Percentiles rank a stretch among this genome's conserved stretches.
phyloP scores from a whole-genome alignment of 2,888 invertebrate species.

The Ormyrus rosae region DNA sequence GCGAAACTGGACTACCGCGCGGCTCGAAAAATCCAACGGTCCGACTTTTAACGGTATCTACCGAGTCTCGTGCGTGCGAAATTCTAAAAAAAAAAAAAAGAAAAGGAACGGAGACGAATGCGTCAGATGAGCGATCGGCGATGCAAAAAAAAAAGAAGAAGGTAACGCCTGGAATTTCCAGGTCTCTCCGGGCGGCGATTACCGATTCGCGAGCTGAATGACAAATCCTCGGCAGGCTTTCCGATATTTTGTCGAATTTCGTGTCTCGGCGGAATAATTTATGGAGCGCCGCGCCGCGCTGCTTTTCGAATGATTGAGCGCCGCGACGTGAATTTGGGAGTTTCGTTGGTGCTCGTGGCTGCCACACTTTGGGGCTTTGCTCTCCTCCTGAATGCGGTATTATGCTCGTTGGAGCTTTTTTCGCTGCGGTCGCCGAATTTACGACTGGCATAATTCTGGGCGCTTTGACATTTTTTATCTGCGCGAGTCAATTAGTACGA shows the following conservation, averaged over 20 bases:
- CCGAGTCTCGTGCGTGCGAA: background rate
- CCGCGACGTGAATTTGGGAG: background rate
- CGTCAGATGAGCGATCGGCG: background rate
- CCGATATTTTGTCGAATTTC: conserved; percentile 33
- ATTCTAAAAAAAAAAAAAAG: background rate
- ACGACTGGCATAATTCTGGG: background rate
- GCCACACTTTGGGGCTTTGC: conserved; percentile 2
- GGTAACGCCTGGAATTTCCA: no score
- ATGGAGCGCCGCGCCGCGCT: no score
- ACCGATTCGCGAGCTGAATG: conserved; percentile 45
- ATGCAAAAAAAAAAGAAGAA: no score
- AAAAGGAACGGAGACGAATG: conserved; percentile 2
- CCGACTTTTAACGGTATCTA: conserved; percentile 32
- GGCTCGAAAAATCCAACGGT: conserved; percentile 16
- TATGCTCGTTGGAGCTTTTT: background rate
- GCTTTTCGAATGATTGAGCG: no score
- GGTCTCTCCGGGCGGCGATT: conserved; percentile 15
- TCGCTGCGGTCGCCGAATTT: background rate
- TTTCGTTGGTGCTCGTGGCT: background rate
- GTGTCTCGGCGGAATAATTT: background rate
- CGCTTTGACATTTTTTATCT: no score
- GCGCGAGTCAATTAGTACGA: no score
- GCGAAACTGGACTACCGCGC: background rate
- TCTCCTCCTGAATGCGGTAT: background rate
- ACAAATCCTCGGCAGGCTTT: conserved; percentile 28